phyloP scores from a whole-genome alignment of 1,140 invertebrate genomes.

The Zaprionus kolodkinae region DNA sequence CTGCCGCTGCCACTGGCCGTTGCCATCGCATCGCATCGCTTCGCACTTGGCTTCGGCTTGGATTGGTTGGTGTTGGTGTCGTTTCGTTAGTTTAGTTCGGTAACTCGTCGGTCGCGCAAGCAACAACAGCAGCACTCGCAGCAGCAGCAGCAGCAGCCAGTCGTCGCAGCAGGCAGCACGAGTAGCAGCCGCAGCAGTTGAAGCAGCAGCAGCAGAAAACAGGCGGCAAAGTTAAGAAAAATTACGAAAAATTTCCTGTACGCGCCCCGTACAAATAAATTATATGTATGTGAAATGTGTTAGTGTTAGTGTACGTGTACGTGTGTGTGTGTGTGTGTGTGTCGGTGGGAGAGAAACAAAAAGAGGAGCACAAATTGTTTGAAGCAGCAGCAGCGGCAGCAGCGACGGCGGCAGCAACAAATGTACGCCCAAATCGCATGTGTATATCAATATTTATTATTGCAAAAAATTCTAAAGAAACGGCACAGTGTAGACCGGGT shows the following conservation, averaged over 20 bases:
- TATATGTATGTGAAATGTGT: constrained; percentile 39
- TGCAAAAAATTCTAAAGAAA: constrained; percentile 63
- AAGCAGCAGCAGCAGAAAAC: constrained; percentile 27
- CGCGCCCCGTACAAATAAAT: constrained; percentile 47
- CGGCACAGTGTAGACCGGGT: constrained; percentile 16
- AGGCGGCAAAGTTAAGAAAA: constrained; percentile 51
- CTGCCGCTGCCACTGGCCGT: constrained; percentile 38
- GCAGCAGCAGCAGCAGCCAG: constrained; percentile 14
- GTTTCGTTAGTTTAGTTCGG: constrained; percentile 81
- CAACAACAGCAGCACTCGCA: constrained; percentile 38
- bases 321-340: constrained; percentile 14
- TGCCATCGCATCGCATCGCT: constrained; percentile 30
- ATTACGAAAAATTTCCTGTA: constrained; percentile 47
- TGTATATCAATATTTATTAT: constrained; percentile 69
- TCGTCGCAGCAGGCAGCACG: constrained; percentile 25
- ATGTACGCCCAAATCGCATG: constrained; percentile 27
- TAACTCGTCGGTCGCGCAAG: constrained; percentile 83
- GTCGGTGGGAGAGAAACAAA: neutral
- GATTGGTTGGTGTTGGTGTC: constrained; percentile 66
- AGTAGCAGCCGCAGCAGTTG: constrained; percentile 25
- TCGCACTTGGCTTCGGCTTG: constrained; percentile 67
- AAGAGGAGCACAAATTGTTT: constrained; percentile 33
- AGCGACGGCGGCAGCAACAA: constrained; percentile 39
- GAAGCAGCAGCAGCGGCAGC: constrained; percentile 33
- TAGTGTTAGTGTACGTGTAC: constrained; percentile 1